phyloP scores from a whole-genome alignment of 2,888 invertebrate genomes.

The Schizotus pectinicornis region DNA sequence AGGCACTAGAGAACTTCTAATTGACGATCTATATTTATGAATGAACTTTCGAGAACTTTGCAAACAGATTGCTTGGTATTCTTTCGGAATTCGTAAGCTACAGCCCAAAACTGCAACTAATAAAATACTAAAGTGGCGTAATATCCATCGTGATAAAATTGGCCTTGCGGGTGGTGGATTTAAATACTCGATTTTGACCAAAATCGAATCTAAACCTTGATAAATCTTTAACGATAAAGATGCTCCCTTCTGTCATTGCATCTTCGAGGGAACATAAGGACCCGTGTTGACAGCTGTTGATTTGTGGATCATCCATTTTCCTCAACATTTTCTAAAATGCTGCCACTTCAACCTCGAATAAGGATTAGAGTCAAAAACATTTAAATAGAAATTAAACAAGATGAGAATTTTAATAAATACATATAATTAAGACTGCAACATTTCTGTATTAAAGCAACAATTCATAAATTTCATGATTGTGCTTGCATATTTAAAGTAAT shows the following conservation, averaged over 20 bases:
- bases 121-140: slow-evolving; percentile 6
- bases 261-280: slow-evolving; percentile 3
- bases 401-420: slow-evolving; percentile 12
- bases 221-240: slow-evolving; percentile 7
- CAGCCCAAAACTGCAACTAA: slow-evolving; percentile 1
- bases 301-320: slow-evolving; percentile 11
- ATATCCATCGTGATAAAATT: neutral
- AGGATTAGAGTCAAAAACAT: slow-evolving; percentile 14
- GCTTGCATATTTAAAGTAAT: no score
- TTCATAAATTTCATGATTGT: neutral
- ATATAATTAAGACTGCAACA: no score
- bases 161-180: no score
- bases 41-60: slow-evolving; percentile 14
- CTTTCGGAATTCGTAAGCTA: slow-evolving; percentile 14
- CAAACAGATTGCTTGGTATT: slow-evolving; percentile 20
- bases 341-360: slow-evolving; percentile 15
- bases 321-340: slow-evolving; percentile 8
- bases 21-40: slow-evolving; percentile 23
- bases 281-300: slow-evolving; percentile 1
- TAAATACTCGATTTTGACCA: slow-evolving; percentile 1
- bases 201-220: slow-evolving; percentile 10
- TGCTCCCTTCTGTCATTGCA: slow-evolving; percentile 7
- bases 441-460: neutral
- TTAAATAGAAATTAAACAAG: no score
- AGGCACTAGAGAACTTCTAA: slow-evolving; percentile 21